Evolutionary conservation across 2,113 vertebrate species (phyloP), one percentile per base, ranked within the genome.

Genomic region (Ovis canadensis): DNA sequence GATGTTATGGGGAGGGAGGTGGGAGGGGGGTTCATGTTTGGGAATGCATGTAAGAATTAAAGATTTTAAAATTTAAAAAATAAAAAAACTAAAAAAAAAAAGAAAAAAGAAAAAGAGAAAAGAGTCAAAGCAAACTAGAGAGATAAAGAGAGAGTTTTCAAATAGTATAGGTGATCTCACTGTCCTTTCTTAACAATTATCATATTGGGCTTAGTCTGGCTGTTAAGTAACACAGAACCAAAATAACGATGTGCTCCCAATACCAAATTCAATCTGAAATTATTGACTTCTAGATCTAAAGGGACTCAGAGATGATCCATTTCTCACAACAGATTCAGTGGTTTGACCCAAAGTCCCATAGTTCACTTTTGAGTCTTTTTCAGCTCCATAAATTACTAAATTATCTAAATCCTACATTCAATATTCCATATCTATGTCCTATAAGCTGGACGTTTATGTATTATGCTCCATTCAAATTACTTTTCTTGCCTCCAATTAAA

Each of bases 381-480:
- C 27, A 80, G 52, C 7, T 82, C 23, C 25, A 9, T 3, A 81
- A 74, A 45, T 40, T 19, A 33, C 11, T 85, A 77, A 48, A 7
- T 27, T 80, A 40, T n/a, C 3, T 71, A 23, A 40, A 23, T 87
- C 52, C 48, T 36, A 25, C 13, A 17, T 54, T 81, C 71, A 52
- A 3, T n/a, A 50, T 36, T 43, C 43, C 14, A 12, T 31, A 27
- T 27, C 50, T n/a, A 1, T 71, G 50, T 87, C 25, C 29, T 25
- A 0, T 1, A 27, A 45, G 45, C 48, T 25, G 2, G 52, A 60
- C 6, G 2, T 29, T 33, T 0, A 12, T 6, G 1, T 13, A 11
- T 40, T 36, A 3, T 36, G n/a, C 48, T 67, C 7, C 81, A 40
- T 8, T 64, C 43, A 3, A 55, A 9, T 8, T 2, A 1, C 5